These are phyloP conservation scores for Corythornis madagascariensis DNA, from an alignment of 2,113 vertebrate genomes.

Conservation along the genomic window DNA sequence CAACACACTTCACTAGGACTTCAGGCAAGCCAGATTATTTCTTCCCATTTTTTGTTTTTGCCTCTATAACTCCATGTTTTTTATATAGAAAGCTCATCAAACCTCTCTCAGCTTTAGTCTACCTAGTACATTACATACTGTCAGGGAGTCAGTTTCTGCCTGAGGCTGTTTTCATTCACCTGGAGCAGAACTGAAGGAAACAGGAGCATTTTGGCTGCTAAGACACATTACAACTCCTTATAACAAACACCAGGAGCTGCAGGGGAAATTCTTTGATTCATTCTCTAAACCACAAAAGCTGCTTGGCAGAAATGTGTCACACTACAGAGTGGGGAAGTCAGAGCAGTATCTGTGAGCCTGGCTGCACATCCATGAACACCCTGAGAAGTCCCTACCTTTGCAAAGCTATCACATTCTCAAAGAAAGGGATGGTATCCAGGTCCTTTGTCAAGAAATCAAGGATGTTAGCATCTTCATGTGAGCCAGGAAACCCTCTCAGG, in stretches of 20 bases:
- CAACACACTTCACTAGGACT: neutral
- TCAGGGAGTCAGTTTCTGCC: neutral
- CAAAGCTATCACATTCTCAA: neutral
- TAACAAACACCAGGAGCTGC: neutral
- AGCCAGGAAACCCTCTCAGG: neutral
- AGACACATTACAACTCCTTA: neutral
- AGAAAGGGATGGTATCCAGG: neutral
- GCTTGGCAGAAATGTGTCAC: neutral
- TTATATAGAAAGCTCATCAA: neutral
- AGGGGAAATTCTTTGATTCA: slow-evolving; percentile 30
- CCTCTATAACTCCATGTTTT: neutral
- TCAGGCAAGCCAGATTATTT: neutral
- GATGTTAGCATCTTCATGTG: neutral
- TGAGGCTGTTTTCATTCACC: neutral
- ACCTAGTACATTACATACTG: neutral
- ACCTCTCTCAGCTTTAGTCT: neutral
- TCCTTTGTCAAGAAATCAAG: neutral
- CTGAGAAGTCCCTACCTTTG: neutral
- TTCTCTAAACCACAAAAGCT: neutral
- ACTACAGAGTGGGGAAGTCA: neutral
- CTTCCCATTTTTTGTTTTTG: neutral
- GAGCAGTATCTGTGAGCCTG: neutral
- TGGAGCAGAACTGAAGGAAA: neutral
- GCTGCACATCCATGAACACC: neutral
- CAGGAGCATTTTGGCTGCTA: neutral